Conservation (phyloP, 2,797 vertebrate genomes). For the Coilia nasus region DNA sequence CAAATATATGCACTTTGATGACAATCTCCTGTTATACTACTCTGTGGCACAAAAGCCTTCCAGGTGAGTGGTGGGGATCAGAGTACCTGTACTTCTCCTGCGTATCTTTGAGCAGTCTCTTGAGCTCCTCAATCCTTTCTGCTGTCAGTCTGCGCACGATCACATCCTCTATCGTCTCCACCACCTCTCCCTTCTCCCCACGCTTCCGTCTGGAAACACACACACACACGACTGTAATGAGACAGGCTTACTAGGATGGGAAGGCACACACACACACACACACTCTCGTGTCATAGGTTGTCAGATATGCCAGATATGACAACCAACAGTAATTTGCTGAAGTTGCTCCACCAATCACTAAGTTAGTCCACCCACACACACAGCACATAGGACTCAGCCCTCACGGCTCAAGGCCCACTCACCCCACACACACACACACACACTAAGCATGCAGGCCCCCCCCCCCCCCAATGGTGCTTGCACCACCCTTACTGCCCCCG, state of each 20-base stretch:
- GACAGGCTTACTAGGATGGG: too few species aligned
- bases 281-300: too few species aligned
- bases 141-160: constrained; percentile 93
- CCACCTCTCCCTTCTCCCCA: constrained; percentile 97
- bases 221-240: not conserved
- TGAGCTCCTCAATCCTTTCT: constrained; percentile 95
- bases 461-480: too few species aligned
- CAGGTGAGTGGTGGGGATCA: not conserved
- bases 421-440: too few species aligned
- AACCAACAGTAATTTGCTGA: too few species aligned
- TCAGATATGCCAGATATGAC: too few species aligned
- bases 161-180: constrained; percentile 98
- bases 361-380: not conserved
- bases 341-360: too few species aligned
- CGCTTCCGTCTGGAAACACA: constrained; percentile 85
- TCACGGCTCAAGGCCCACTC: too few species aligned
- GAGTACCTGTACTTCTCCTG: constrained; percentile 94
- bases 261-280: not conserved
- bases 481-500: too few species aligned
- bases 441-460: not conserved
- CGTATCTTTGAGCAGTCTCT: constrained; percentile 93
- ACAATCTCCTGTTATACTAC: not conserved
- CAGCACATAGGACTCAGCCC: too few species aligned
- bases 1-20: not conserved
- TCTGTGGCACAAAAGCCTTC: not conserved